These are phyloP conservation scores for Leptopterna dolabrata DNA, from an alignment of 2,888 invertebrate genomes.

Conservation along the genomic window DNA sequence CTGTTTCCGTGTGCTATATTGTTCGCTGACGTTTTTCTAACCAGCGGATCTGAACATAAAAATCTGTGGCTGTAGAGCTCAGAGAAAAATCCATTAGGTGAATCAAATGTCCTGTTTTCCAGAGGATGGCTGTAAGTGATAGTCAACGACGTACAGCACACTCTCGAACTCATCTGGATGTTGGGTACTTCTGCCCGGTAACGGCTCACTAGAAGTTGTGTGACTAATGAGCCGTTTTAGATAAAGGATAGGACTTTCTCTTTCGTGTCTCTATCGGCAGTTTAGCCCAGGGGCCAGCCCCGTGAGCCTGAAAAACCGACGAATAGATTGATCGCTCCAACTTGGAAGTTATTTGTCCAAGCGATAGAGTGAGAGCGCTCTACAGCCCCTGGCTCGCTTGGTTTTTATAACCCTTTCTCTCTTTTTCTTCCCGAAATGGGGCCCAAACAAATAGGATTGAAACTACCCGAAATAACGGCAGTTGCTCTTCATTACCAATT, in stretches of 20 bases:
- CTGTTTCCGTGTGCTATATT: too few relatives aligned
- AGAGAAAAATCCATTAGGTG: too few relatives aligned
- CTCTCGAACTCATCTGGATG: background rate
- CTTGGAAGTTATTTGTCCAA: slow-evolving; percentile 3
- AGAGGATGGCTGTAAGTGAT: background rate
- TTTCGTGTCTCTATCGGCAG: slow-evolving; percentile 1
- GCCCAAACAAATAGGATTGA: background rate
- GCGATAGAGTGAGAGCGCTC: background rate
- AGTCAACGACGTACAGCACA: background rate
- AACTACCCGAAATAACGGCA: background rate
- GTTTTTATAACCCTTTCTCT: background rate
- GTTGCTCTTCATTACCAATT: background rate
- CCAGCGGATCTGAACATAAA: too few relatives aligned
- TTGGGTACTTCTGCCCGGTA: background rate
- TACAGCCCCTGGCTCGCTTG: background rate
- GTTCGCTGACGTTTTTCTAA: too few relatives aligned
- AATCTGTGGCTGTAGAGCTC: too few relatives aligned
- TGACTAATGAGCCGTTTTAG: background rate
- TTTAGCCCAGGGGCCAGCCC: background rate
- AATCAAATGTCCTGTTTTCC: too few relatives aligned
- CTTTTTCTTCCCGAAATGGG: background rate
- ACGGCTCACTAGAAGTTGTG: background rate
- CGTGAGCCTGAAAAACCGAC: background rate
- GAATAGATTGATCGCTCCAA: slow-evolving; percentile 3
- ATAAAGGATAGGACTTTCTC: slow-evolving; percentile 7